Evolutionary conservation across 2,797 vertebrate genomes (phyloP), one percentile per base, ranked within the genome.

Genomic region (Sebastolobus alascanus): DNA sequence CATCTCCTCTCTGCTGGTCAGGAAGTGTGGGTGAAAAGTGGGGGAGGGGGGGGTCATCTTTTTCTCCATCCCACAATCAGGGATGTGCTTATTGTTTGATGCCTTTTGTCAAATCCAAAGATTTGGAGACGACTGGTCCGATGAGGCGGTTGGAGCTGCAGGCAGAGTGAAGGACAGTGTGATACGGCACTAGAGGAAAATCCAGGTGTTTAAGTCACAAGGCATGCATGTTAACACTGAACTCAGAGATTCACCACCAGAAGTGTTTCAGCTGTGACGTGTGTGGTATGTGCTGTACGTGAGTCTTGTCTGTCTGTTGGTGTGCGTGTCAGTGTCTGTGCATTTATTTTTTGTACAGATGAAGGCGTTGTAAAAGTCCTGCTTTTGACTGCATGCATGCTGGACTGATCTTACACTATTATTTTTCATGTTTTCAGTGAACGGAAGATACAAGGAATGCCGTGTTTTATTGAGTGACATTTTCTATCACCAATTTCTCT

Each of bases 151-250:
- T 68, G 77, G 31, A 68, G 66, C 79, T 85, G 93, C 91, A 95
- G 93, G 88, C 92, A 96, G 94, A 95, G 83, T 93, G 91, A 95
- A 95, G 94, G 94, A 93, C 94, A 95, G 88, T 92, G 93, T 95
- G 91, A 90, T 88, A 93, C 80, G 88, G 92, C 95, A 95, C 94
- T 93, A 94, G 85, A 94, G 93, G 92, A 95, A 91, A 95, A 94
- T 87, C 85, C 90, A 80, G 82, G 89, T 93, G 88, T 92, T 92
- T 87, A 89, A 94, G 94, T 95, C 92, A 95, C 94, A 95, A 96
- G 94, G 94, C 95, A 96, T 96, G 95, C 94, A 95, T 91, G 94
- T 94, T 95, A 94, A 94, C 94, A 95, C 92, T 91, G 88, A 94
- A 90, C 90, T 87, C 77, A 89, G 73, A 92, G 80, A 94, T 90